Evolutionary conservation across 2,113 vertebrate species (phyloP).

Genomic region (Orthochromis malagaraziensis): DNA sequence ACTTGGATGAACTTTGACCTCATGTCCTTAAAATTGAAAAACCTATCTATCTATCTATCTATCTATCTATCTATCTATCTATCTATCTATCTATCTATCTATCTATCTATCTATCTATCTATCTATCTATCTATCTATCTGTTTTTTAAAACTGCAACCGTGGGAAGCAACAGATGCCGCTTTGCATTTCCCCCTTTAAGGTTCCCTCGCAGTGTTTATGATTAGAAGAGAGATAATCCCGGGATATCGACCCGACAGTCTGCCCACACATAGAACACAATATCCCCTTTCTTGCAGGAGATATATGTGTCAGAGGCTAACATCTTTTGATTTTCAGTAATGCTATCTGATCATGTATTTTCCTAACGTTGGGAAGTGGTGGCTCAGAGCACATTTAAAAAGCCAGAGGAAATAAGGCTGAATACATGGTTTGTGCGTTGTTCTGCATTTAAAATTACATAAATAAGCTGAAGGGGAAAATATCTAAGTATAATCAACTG

Average conservation of each 20-base stretch:
- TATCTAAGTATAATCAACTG: not conserved
- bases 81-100: not conserved
- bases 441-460: not conserved
- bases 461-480: not conserved
- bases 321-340: not conserved
- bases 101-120: too few relatives aligned
- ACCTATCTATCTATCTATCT: not conserved
- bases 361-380: not conserved
- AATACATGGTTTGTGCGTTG: not conserved
- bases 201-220: not conserved
- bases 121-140: not conserved
- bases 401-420: not conserved
- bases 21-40: not conserved
- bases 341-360: not conserved
- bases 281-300: not conserved
- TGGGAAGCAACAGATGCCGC: not conserved
- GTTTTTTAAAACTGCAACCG: not conserved
- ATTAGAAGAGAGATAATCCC: slow-evolving; percentile 14
- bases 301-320: not conserved
- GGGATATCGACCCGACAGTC: not conserved
- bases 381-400: not conserved
- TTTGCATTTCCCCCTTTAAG: not conserved
- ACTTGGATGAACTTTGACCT: slow-evolving; percentile 6
- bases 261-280: not conserved
- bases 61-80: not conserved